A percentile compares a stretch with the other conserved stretches of the same genome.
Conservation (phyloP, 2,113 vertebrate species). For the Neofelis nebulosa region DNA sequence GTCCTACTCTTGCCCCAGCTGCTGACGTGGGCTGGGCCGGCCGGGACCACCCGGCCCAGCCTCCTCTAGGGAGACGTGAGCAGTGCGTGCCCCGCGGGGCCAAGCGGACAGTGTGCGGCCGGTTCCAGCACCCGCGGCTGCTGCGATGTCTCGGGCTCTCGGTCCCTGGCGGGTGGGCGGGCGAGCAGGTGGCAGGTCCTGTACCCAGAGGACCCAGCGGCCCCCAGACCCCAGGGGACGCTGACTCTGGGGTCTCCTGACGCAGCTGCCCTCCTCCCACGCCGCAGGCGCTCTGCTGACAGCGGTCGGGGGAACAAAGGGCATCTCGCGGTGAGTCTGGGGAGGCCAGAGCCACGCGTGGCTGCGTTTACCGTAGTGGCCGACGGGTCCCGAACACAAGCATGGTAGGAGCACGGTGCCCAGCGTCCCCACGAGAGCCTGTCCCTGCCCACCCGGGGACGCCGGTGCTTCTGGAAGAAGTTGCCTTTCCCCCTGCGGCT, state of each 20-base stretch:
- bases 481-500: too few species aligned
- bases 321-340: rapidly evolving
- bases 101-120: background rate
- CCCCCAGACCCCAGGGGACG: rapidly evolving
- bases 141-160: background rate
- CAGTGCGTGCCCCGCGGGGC: rapidly evolving
- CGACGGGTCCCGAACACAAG: background rate
- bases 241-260: background rate
- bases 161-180: background rate
- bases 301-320: rapidly evolving
- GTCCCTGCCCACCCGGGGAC: background rate
- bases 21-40: rapidly evolving
- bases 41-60: background rate
- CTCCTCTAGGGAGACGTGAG: too few species aligned
- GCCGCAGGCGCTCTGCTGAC: background rate
- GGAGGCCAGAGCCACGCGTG: rapidly evolving
- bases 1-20: rapidly evolving
- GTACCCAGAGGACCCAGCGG: too few species aligned
- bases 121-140: background rate
- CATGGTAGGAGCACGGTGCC: rapidly evolving
- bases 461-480: too few species aligned
- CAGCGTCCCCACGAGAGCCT: background rate
- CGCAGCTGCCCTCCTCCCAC: background rate
- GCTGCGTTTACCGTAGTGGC: background rate
- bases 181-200: too few species aligned